Evolutionary conservation across 2,797 vertebrate genomes (phyloP), one percentile per base, ranked within the genome.

Genomic region (Eulemur rubriventer): DNA sequence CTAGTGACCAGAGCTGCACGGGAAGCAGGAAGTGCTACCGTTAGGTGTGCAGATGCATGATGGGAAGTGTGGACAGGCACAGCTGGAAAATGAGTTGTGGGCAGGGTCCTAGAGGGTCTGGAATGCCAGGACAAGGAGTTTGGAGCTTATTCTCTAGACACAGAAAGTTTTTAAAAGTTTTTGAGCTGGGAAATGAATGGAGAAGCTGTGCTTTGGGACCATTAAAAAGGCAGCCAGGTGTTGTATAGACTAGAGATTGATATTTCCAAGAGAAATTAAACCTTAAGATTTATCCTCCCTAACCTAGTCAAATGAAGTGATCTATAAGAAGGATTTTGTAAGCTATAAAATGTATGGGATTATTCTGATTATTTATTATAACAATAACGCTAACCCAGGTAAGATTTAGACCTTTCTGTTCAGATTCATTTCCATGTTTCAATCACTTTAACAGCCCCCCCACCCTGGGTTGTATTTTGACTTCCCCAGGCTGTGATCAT

Each of bases 321-420:
- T 95, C 83, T 78, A n/a, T 55, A 96, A 97, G 97, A 96, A 97
- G 90, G 86, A 95, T 97, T 96, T 83, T 35, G 96, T 89, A 87
- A 85, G 79, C 89, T 70, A 52, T 93, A 84, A 93, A 97, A 97
- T 94, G 89, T 83, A 97, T 96, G 95, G 94, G 95, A 94, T 96
- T 87, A 38, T 96, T 96, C 65, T 6, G 86, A 73, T 97, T 97
- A 97, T 97, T 98, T 97, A 97, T 97, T 80, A 78, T 28, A 93
- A 97, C 95, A 97, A 92, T 97, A 96, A 96, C 81, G 75, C 79
- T 78, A 91, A 89, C 52, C 85, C 86, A 78, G 76, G 95, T 94
- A 91, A 98, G 97, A 97, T 97, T 95, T 96, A 97, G 94, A 33
- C 91, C 72, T 84, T 85, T 89, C 93, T 17, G 75, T 73, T 83